Evolutionary conservation across 2,797 vertebrate species (phyloP), one percentile per base, ranked within the genome.

Genomic region (Pseudotriccus pelzelni): DNA sequence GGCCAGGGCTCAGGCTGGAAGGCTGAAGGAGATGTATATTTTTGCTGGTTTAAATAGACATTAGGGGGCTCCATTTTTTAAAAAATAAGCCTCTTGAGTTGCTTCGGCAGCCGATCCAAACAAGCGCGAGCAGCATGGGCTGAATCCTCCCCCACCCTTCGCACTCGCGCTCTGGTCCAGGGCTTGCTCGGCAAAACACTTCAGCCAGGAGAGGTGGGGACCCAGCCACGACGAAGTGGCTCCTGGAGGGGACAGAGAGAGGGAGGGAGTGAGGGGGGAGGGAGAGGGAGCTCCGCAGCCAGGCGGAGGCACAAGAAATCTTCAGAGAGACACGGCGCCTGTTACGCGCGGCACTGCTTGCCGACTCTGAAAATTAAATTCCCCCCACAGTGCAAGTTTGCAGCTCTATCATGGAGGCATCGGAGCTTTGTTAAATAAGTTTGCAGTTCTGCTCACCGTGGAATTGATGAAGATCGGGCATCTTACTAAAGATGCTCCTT

Each of bases 51-150:
- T 94, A 94, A 96, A 87, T 85, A 96, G 96, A 95, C 96, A 96
- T 96, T 93, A 96, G 96, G 94, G 96, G 94, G 95, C 96, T 95
- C 93, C 87, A 94, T 95, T 90, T 94, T 96, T 96, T 96, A 78
- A 97, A 95, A 82, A 94, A 95, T 95, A 84, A 93, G 49, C 25
- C 73, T 83, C 64, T 1, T 1, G 36, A 83, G 69, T 23, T 36
- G 67, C 41, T 7, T 25, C 46, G 60, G 87, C 84, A 89, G 90
- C 78, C 4, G 22, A 34, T 55, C 66, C 86, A 69, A 80, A 68
- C 4, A 4, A 89, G 56, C 3, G 0, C 2, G 10, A 88, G 67
- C 80, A n/a, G 69, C 87, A 2, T 4, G 0, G 7, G 32, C 70
- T 49, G 84, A 91, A 63, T n/a, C 94, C 67, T 87, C 93, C 89